A percentile compares a stretch with the other conserved stretches of the same genome.
phyloP scores from a whole-genome alignment of 2,888 invertebrate species.

The Meliscaeva auricollis region DNA sequence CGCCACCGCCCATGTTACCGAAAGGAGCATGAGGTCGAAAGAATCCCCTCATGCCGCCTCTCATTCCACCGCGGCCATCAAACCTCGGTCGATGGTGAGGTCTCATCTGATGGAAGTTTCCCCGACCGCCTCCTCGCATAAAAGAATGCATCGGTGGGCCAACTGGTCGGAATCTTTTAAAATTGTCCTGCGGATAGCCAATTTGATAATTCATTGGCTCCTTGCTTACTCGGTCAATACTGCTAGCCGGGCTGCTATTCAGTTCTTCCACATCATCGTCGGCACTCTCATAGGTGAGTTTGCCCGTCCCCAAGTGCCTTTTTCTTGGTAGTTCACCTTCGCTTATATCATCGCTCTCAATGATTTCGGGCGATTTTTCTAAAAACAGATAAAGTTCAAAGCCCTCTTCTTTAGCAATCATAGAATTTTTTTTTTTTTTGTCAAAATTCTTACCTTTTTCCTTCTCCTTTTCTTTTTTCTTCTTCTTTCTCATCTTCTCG shows the following conservation, averaged over 20 bases:
- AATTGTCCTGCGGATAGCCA: constrained; percentile 65
- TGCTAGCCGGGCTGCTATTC: constrained; percentile 34
- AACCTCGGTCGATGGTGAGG: constrained; percentile 54
- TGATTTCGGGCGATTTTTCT: constrained; percentile 25
- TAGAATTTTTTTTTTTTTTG: neutral
- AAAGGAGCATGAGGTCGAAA: constrained; percentile 56
- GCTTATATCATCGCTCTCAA: constrained; percentile 56
- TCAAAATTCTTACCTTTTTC: constrained; percentile 67
- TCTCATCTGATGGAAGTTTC: constrained; percentile 78
- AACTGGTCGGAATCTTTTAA: constrained; percentile 74
- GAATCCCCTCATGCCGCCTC: constrained; percentile 66
- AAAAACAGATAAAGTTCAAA: too few species aligned
- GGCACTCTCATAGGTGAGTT: constrained; percentile 14
- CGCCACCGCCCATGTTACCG: constrained; percentile 15
- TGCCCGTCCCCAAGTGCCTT: neutral
- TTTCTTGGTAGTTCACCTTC: constrained; percentile 38
- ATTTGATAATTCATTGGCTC: constrained; percentile 30
- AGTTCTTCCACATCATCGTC: constrained; percentile 21
- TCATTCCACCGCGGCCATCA: constrained; percentile 71
- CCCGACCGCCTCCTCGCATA: constrained; percentile 75
- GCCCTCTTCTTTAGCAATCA: too few species aligned
- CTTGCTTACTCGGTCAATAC: constrained; percentile 29
- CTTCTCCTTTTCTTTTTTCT: constrained; percentile 76
- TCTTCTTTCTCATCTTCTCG: constrained; percentile 73
- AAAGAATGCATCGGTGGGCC: constrained; percentile 77